phyloP scores from a whole-genome alignment of 1,140 invertebrate species.

The Papilio glaucus region DNA sequence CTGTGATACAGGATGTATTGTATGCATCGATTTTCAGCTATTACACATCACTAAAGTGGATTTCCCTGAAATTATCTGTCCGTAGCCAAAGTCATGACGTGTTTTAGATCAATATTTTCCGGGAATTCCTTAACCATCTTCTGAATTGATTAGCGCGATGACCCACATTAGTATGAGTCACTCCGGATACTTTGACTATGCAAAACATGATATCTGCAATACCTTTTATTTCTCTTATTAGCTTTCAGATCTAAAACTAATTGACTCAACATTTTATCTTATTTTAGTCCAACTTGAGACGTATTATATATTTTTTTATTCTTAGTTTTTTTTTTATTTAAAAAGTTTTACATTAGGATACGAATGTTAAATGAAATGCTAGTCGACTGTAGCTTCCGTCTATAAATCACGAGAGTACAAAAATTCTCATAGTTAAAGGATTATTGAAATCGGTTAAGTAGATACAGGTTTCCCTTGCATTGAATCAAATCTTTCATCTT shows the following conservation, averaged over 20 bases:
- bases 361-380: background rate
- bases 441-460: too few relatives aligned
- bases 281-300: background rate
- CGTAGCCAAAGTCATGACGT: slow-evolving; percentile 57
- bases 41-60: slow-evolving; percentile 26
- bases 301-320: background rate
- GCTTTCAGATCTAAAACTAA: too few relatives aligned
- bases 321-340: background rate
- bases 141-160: slow-evolving; percentile 39
- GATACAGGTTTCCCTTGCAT: too few relatives aligned
- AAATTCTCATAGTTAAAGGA: too few relatives aligned
- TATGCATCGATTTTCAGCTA: background rate
- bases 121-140: slow-evolving; percentile 58
- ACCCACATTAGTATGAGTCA: slow-evolving; percentile 28
- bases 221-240: too few relatives aligned
- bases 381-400: too few relatives aligned
- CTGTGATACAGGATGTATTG: too few relatives aligned
- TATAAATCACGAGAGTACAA: too few relatives aligned
- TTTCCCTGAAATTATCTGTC: slow-evolving; percentile 39
- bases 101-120: slow-evolving; percentile 59
- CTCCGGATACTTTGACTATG: background rate
- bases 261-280: too few relatives aligned
- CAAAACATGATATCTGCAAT: background rate
- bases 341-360: background rate
- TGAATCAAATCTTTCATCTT: too few relatives aligned